Base-by-base conservation (phyloP, 2,888 invertebrate species). In the Sesia apiformis region DNA sequence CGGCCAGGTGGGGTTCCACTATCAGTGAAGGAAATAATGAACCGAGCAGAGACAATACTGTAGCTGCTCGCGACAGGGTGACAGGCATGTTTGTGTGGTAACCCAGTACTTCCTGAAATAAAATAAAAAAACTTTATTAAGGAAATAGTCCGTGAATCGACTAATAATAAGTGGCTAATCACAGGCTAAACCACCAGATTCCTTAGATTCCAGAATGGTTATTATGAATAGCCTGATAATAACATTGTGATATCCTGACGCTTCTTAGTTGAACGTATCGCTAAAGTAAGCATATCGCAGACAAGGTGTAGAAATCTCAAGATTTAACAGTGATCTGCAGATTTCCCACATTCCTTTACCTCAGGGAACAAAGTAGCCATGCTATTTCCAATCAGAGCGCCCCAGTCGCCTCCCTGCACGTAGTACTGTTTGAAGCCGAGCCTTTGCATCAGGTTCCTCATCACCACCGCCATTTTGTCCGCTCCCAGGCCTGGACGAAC, bases 351-450 rank as follows among this genome's bases (percentile, higher is more conserved):
- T 23, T 23, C 23, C 1, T 23, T 49, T 51, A 55, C 55, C 55
- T 91, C 82, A 0, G 94, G 94, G 70, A 90, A 95, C 5, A 93
- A 66, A 0, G 90, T 85, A 0, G 94, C 91, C 74, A 97, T 86
- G n/a, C 85, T 69, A 0, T 90, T 76, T 0, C 91, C 92, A 49
- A 96, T 91, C 0, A 90, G 4, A 0, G 93, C 82, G 0, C 97
- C 97, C 95, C 95, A 96, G 73, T 97, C 97, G 0, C 96, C 96
- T 0, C 94, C 95, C 68, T 95, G 95, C 0, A 91, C 77, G 66
- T 93, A 93, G 74, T 91, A 96, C 64, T 91, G 87, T 0, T 91
- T 65, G 67, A 91, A 91, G 0, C 93, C 93, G 3, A 96, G 74
- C 51, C 93, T 84, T 41, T 89, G 66, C 94, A 95, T 95, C 5